Base-by-base conservation (phyloP, 2,888 invertebrate species). In the Halictus ligatus region DNA sequence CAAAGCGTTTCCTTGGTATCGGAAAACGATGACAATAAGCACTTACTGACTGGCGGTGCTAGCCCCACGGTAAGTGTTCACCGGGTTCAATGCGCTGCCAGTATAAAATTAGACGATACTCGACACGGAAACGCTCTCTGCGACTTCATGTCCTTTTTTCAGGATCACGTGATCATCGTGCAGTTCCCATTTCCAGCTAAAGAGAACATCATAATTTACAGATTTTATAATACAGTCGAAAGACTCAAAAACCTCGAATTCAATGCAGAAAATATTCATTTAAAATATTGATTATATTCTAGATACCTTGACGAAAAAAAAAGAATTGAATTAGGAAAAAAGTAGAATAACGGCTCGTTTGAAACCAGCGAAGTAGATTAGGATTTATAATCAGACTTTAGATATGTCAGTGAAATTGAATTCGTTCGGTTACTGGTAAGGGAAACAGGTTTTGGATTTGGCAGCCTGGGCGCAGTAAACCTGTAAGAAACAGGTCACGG, bases 21-120 rank as follows among this genome's bases (percentile, higher is more conserved):
- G 78, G 54, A 54, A 78, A 69, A 50, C 71, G 71, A 78, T 71
- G 71, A 71, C 71, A 78, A 60, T 78, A 50, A 67, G 69, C 69
- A 77, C 69, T 67, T 77, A 67, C 67, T 50, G 73, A 35, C 40
- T 54, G 48, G 8, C 25, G 21, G 43, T n/a, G n/a, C 21, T 78
- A 43, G 54, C 40, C 12, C 40, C 13, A 15, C n/a, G 25, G 29
- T 46, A 73, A 73, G 79, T 72, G 43, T 29, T 40, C 35, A n/a
- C 8, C 6, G n/a, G 21, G 46, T 58, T 58, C 54, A 58, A 54
- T 35, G 43, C 18, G 8, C 46, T 58, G 69, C 13, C 69, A 29
- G 21, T 29, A 46, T 50, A 54, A 43, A 71, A 73, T 76, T 75
- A 69, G 71, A 71, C 50, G 75, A 71, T 18, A 80, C 50, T 50